These are phyloP conservation scores for Alviniconcha strummeri DNA, from an alignment of 2,888 invertebrate genomes.

Conservation along the genomic window DNA sequence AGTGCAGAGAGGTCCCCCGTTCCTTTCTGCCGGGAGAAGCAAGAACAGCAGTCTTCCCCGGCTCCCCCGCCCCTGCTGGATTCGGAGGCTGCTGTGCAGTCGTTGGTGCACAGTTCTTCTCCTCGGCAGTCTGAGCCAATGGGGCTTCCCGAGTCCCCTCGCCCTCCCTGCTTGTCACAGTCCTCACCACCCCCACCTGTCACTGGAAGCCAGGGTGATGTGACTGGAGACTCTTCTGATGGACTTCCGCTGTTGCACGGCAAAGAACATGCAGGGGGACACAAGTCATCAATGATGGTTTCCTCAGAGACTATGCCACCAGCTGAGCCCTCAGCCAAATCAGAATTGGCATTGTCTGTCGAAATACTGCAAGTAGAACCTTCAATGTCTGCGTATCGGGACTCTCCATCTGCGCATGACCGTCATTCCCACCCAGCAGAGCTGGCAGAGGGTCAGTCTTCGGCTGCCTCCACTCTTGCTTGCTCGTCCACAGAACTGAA, in stretches of 20 bases:
- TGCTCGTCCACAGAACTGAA: not conserved
- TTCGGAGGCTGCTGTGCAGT: not conserved
- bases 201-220: not conserved
- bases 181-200: not conserved
- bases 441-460: not conserved
- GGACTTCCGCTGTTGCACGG: not conserved
- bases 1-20: slow-evolving; percentile 20
- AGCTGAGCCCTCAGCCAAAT: too few species aligned
- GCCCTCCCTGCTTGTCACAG: not conserved
- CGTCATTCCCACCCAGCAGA: too few species aligned
- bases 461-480: not conserved
- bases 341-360: too few species aligned
- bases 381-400: too few species aligned
- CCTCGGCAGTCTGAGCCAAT: too few species aligned
- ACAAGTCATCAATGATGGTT: too few species aligned
- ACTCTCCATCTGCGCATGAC: too few species aligned
- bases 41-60: not conserved
- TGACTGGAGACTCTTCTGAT: not conserved
- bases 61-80: not conserved
- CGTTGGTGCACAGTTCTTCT: not conserved
- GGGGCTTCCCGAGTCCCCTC: not conserved
- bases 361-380: too few species aligned
- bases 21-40: not conserved
- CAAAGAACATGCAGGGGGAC: too few species aligned
- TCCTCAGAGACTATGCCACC: too few species aligned